These are phyloP conservation scores for Dexiosoma caninum DNA, from an alignment of 2,888 invertebrate species.

Conservation along the genomic window DNA sequence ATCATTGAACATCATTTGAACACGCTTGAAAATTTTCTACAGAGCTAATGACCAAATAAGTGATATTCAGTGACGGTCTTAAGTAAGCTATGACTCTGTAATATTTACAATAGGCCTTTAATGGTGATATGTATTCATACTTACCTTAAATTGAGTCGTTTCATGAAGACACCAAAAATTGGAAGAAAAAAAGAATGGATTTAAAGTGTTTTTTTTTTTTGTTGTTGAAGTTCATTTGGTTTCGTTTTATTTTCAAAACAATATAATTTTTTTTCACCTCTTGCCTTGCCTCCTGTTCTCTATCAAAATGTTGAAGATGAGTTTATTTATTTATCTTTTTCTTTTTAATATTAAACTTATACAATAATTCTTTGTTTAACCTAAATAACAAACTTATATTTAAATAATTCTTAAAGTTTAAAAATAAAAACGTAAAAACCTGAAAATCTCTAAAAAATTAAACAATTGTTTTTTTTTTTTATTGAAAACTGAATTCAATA, in stretches of 20 bases:
- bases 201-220: slow-evolving; percentile 34
- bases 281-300: background rate
- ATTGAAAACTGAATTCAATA: slow-evolving; percentile 52
- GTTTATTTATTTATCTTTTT: background rate
- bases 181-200: background rate
- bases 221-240: slow-evolving; percentile 56
- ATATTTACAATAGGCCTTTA: no score
- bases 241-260: slow-evolving; percentile 57
- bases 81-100: no score
- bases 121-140: no score
- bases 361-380: slow-evolving; percentile 41
- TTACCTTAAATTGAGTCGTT: no score
- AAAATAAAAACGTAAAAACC: slow-evolving; percentile 30
- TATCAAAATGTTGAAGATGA: slow-evolving; percentile 15
- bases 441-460: slow-evolving; percentile 41
- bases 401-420: slow-evolving; percentile 18
- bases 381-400: slow-evolving; percentile 52
- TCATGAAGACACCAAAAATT: background rate
- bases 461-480: slow-evolving; percentile 11
- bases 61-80: no score
- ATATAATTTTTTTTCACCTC: slow-evolving; percentile 13
- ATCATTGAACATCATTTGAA: no score
- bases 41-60: no score
- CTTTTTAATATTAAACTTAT: slow-evolving; percentile 46
- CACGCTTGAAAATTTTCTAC: no score